These are phyloP conservation scores for Hypercompe scribonia DNA, from an alignment of 2,888 invertebrate species.

Conservation along the genomic window DNA sequence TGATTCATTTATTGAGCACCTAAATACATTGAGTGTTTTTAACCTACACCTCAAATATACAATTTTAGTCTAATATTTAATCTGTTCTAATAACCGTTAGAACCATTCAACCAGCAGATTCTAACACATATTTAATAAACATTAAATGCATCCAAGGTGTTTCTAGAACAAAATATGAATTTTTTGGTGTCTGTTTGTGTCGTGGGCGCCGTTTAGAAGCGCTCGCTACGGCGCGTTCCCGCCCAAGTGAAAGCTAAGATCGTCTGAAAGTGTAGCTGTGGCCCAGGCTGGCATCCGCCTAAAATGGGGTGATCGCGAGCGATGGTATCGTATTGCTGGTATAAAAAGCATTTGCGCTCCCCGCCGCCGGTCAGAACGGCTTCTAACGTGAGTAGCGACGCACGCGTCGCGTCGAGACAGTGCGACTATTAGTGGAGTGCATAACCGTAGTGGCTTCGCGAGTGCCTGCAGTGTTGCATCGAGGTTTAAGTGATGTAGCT, in stretches of 20 bases:
- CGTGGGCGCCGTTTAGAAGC: conserved; percentile 37
- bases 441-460: conserved; percentile 68
- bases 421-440: conserved; percentile 70
- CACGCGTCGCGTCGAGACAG: conserved; percentile 66
- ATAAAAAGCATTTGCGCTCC: conserved; percentile 91
- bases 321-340: conserved; percentile 92
- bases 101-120: conserved; percentile 20
- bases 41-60: conserved; percentile 20
- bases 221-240: conserved; percentile 57
- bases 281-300: conserved; percentile 82
- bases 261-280: conserved; percentile 80
- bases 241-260: conserved; percentile 84
- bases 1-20: conserved; percentile 27
- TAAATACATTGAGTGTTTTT: conserved; percentile 38
- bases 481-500: conserved; percentile 65
- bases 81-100: conserved; percentile 31
- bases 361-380: conserved; percentile 97
- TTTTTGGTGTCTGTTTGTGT: not conserved
- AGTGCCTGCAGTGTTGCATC: conserved; percentile 52
- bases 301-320: conserved; percentile 85
- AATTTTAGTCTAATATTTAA: conserved; percentile 18
- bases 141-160: conserved; percentile 34
- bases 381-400: conserved; percentile 95
- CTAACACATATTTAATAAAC: conserved; percentile 38
- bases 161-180: conserved; percentile 21